phyloP scores from a whole-genome alignment of 1,140 invertebrate genomes.

The Calephelis nemesis region DNA sequence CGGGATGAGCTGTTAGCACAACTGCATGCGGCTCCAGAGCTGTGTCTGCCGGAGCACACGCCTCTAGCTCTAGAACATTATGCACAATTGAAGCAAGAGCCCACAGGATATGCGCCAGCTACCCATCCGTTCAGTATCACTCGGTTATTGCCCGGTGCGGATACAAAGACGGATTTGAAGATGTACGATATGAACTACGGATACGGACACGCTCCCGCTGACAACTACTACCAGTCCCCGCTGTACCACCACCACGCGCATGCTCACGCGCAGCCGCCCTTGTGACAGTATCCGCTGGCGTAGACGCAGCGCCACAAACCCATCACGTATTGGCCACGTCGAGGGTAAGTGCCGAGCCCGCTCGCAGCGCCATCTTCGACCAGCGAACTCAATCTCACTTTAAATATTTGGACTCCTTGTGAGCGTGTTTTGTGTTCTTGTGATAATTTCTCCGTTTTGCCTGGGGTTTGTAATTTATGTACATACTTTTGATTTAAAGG shows the following conservation, averaged over 20 bases:
- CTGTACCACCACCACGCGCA: slow-evolving; percentile 89
- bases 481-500: slow-evolving; percentile 60
- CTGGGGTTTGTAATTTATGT: slow-evolving; percentile 51
- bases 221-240: slow-evolving; percentile 90
- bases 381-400: slow-evolving; percentile 41
- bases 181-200: slow-evolving; percentile 90
- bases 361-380: slow-evolving; percentile 29
- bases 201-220: slow-evolving; percentile 84
- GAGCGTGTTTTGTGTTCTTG: slow-evolving; percentile 73
- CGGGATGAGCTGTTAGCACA: slow-evolving; percentile 82
- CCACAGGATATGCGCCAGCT: slow-evolving; percentile 87
- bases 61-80: slow-evolving; percentile 76
- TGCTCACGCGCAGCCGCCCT: slow-evolving; percentile 78
- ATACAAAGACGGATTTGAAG: slow-evolving; percentile 90
- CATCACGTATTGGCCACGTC: slow-evolving; percentile 48
- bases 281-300: slow-evolving; percentile 76
- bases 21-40: slow-evolving; percentile 80
- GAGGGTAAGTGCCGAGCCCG: slow-evolving; percentile 43
- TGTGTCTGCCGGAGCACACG: slow-evolving; percentile 81
- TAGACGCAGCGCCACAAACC: slow-evolving; percentile 57
- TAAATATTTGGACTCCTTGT: slow-evolving; percentile 66
- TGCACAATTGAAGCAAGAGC: slow-evolving; percentile 87
- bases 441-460: slow-evolving; percentile 52
- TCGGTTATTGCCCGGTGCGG: slow-evolving; percentile 90
- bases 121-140: slow-evolving; percentile 97